phyloP scores from a whole-genome alignment of 2,888 invertebrate species.

The Heteromurus nitidus region DNA sequence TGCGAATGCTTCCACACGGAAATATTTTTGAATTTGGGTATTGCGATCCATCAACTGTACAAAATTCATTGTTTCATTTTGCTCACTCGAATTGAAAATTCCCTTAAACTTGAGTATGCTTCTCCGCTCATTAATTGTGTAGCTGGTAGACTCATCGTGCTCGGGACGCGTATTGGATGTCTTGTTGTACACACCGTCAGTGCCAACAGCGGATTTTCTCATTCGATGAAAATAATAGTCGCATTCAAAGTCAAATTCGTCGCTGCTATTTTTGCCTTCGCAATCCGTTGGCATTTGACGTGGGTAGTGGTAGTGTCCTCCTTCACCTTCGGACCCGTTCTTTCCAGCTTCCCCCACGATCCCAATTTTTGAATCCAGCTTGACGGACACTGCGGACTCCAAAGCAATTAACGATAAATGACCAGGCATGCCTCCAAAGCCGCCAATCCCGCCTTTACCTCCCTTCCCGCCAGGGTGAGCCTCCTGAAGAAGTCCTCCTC shows the following conservation, averaged over 20 bases:
- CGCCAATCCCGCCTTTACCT: conserved; percentile 18
- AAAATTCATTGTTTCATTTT: not conserved
- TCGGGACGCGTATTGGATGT: not conserved
- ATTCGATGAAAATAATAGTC: too few species aligned
- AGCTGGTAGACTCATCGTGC: not conserved
- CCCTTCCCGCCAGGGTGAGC: conserved; percentile 9
- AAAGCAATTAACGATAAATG: not conserved
- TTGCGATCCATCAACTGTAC: not conserved
- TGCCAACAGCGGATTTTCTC: not conserved
- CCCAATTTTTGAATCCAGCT: not conserved
- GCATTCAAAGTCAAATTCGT: too few species aligned
- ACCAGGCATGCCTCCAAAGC: not conserved
- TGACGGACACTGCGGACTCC: not conserved
- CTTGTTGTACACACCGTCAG: not conserved
- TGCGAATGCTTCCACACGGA: not conserved
- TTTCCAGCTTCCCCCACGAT: not conserved
- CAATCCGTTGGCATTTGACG: too few species aligned
- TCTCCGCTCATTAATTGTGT: not conserved
- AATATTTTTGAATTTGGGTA: not conserved
- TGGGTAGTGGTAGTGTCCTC: too few species aligned
- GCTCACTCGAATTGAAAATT: not conserved
- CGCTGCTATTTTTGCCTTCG: too few species aligned
- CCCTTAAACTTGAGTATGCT: not conserved
- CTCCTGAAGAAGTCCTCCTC: not conserved
- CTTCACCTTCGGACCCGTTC: not conserved